Conservation (phyloP, 2,113 vertebrate species). For the Ginglymostoma cirratum region DNA sequence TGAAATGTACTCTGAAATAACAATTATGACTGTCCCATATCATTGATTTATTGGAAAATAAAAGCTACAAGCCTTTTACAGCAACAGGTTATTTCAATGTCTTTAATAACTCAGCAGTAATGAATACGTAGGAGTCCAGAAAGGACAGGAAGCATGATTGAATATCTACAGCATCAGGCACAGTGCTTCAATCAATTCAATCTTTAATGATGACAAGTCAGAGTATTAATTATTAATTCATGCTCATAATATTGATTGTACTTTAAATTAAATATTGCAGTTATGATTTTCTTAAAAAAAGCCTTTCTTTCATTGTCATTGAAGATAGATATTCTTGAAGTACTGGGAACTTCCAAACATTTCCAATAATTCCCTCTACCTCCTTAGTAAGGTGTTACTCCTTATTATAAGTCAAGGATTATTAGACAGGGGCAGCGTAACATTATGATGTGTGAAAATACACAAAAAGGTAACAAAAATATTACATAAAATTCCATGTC, state of each 20-base stretch:
- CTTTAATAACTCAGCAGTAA: neutral
- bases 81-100: neutral
- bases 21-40: neutral
- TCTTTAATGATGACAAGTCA: neutral
- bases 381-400: neutral
- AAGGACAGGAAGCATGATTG: neutral
- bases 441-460: too few relatives aligned
- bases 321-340: neutral
- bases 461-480: too few relatives aligned
- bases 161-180: neutral
- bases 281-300: slow-evolving; percentile 16
- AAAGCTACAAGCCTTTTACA: neutral
- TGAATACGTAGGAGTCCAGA: neutral
- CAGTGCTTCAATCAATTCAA: neutral
- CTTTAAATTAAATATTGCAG: neutral
- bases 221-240: slow-evolving; percentile 14
- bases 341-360: neutral
- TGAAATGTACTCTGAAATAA: neutral
- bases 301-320: neutral
- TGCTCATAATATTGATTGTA: neutral
- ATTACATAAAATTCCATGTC: too few relatives aligned
- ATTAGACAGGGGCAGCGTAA: too few relatives aligned
- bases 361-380: neutral
- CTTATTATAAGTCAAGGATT: too few relatives aligned
- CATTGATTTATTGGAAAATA: neutral